Evolutionary conservation across 2,113 vertebrate genomes (phyloP).

Genomic region (Coptodon bakossiorum): DNA sequence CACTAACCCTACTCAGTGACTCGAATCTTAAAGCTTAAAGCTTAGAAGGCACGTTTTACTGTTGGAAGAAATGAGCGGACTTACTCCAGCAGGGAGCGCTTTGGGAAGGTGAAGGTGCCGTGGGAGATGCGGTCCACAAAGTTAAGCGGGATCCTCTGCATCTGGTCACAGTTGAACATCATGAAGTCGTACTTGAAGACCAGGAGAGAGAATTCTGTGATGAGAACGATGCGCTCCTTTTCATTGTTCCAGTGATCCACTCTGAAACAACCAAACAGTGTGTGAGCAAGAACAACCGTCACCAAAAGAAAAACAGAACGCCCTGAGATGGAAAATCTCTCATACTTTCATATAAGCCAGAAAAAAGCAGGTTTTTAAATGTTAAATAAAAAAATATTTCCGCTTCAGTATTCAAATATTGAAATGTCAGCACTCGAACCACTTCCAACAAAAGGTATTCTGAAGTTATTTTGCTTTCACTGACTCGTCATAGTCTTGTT

Average conservation of each 20-base stretch:
- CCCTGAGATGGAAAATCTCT: background rate
- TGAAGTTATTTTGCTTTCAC: background rate
- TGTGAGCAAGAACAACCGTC: background rate
- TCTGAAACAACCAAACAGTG: constrained; percentile 41
- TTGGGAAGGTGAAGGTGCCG: constrained; percentile 73
- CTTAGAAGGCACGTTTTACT: background rate
- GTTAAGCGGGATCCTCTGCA: constrained; percentile 68
- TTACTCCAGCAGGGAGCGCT: constrained; percentile 74
- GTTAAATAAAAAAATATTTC: background rate
- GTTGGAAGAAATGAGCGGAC: background rate
- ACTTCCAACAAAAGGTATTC: background rate
- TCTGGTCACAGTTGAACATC: constrained; percentile 73
- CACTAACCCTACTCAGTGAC: background rate
- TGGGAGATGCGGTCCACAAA: constrained; percentile 64
- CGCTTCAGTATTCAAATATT: background rate
- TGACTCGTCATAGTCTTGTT: background rate
- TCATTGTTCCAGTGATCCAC: constrained; percentile 86
- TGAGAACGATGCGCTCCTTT: constrained; percentile 71
- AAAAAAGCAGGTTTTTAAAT: background rate
- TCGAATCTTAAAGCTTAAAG: background rate
- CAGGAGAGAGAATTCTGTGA: constrained; percentile 71
- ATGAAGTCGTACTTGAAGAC: constrained; percentile 82
- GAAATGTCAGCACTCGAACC: background rate
- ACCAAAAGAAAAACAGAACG: background rate
- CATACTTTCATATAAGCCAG: background rate